These are phyloP conservation scores for Chloroceryle inda DNA, from an alignment of 2,797 vertebrate genomes.

Conservation along the genomic window DNA sequence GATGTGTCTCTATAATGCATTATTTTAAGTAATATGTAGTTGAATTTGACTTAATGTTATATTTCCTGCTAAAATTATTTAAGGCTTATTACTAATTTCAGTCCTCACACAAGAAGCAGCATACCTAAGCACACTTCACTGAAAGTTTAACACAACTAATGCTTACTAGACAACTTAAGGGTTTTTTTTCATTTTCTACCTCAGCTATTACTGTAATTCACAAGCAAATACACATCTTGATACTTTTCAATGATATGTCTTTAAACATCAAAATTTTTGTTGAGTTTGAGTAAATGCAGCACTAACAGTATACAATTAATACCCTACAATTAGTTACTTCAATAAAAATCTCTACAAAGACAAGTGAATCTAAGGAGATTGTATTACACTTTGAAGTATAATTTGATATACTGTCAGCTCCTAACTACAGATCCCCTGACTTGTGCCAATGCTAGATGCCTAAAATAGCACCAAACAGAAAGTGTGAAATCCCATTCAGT, in stretches of 20 bases:
- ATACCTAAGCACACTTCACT: not conserved
- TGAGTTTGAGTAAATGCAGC: not conserved
- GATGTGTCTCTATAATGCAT: not conserved
- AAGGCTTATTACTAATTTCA: not conserved
- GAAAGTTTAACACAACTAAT: not conserved
- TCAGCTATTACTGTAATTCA: not conserved
- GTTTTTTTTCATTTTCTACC: not conserved
- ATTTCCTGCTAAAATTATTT: too few species aligned
- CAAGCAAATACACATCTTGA: not conserved
- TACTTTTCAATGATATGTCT: not conserved
- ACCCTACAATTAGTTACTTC: not conserved
- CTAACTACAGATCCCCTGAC: not conserved
- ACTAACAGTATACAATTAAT: not conserved
- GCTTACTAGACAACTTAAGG: not conserved
- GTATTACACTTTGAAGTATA: not conserved
- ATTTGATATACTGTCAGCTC: not conserved
- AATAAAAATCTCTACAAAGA: not conserved
- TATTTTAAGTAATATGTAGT: not conserved
- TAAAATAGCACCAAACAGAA: not conserved
- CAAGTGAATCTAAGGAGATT: not conserved
- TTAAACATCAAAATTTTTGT: not conserved
- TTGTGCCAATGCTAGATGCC: not conserved
- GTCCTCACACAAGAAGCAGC: not conserved
- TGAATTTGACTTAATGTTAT: not conserved
- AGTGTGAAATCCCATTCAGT: not conserved